Evolutionary conservation across 2,113 vertebrate genomes (phyloP).

Genomic region (Hippoglossus stenolepis): DNA sequence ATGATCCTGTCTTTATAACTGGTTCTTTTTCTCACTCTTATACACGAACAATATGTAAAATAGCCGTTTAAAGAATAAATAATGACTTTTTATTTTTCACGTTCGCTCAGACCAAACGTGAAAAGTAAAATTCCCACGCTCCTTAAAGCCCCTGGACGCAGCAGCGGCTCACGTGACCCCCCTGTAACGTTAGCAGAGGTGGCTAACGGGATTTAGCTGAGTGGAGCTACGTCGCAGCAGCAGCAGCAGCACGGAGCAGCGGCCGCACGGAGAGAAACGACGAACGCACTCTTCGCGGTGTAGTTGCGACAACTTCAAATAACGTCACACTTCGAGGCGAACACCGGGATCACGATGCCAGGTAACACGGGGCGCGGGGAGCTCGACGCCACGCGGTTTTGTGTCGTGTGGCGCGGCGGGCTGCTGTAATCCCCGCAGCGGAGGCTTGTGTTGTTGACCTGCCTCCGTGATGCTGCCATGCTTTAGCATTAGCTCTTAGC

Average conservation of each 20-base stretch:
- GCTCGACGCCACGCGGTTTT: background rate
- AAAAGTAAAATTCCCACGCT: constrained; percentile 4
- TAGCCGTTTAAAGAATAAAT: too few relatives aligned
- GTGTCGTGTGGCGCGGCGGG: background rate
- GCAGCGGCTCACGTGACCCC: constrained; percentile 65
- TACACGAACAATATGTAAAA: too few relatives aligned
- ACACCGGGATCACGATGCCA: constrained; percentile 71
- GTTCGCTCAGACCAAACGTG: background rate
- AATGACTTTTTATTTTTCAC: background rate
- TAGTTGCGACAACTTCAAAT: constrained; percentile 35
- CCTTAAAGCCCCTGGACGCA: background rate
- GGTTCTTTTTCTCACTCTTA: too few relatives aligned
- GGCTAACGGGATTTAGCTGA: constrained; percentile 77
- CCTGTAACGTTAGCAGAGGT: constrained; percentile 66
- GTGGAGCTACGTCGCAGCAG: constrained; percentile 72
- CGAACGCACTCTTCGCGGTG: constrained; percentile 38
- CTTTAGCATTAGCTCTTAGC: constrained; percentile 67
- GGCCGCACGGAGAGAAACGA: constrained; percentile 52
- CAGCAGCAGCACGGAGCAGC: constrained; percentile 41
- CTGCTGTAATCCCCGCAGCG: constrained; percentile 30
- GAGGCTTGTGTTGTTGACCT: constrained; percentile 78
- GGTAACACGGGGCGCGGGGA: constrained; percentile 51
- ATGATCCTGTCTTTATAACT: too few relatives aligned
- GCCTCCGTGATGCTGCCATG: constrained; percentile 73
- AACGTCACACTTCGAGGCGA: constrained; percentile 20